Evolutionary conservation across 2,888 invertebrate genomes (phyloP).

Genomic region (Cotesia congregata): DNA sequence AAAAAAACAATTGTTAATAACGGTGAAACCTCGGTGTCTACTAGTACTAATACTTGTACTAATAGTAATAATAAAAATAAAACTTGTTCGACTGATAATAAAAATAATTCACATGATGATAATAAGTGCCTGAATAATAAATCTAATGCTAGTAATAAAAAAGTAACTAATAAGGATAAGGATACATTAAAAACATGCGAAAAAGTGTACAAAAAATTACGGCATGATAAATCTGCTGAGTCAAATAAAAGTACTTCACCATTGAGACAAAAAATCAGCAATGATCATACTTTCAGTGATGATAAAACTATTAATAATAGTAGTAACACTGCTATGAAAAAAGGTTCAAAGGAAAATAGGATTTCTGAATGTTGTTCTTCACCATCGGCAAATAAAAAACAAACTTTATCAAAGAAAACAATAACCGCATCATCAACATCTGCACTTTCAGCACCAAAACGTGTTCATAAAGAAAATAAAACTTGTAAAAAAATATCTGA

Average conservation of each 20-base stretch:
- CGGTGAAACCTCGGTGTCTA: slow-evolving; percentile 5
- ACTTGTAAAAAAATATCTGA: slow-evolving; percentile 59
- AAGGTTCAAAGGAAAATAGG: slow-evolving; percentile 52
- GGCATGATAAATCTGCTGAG: slow-evolving; percentile 56
- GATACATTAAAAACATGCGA: slow-evolving; percentile 46
- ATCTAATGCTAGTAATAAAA: slow-evolving; percentile 45
- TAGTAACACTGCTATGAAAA: slow-evolving; percentile 30
- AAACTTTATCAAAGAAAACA: slow-evolving; percentile 46
- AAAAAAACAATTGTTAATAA: slow-evolving; percentile 37
- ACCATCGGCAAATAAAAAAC: slow-evolving; percentile 44
- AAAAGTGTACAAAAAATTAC: slow-evolving; percentile 53
- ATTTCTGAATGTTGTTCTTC: slow-evolving; percentile 22
- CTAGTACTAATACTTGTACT: slow-evolving; percentile 3
- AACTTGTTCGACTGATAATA: slow-evolving; percentile 29
- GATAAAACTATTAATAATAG: slow-evolving; percentile 43
- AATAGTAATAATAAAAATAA: slow-evolving; percentile 3
- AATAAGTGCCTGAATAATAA: slow-evolving; percentile 58
- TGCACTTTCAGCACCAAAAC: slow-evolving; percentile 48
- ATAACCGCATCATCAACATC: slow-evolving; percentile 31
- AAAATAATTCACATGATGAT: slow-evolving; percentile 28
- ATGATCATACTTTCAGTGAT: slow-evolving; percentile 42
- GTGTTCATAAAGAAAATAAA: slow-evolving; percentile 66
- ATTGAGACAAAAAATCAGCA: slow-evolving; percentile 42
- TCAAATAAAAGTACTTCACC: slow-evolving; percentile 49
- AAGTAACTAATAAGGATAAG: slow-evolving; percentile 48